phyloP scores from a whole-genome alignment of 2,888 invertebrate species.

The Gymnoscelis rufifasciata region DNA sequence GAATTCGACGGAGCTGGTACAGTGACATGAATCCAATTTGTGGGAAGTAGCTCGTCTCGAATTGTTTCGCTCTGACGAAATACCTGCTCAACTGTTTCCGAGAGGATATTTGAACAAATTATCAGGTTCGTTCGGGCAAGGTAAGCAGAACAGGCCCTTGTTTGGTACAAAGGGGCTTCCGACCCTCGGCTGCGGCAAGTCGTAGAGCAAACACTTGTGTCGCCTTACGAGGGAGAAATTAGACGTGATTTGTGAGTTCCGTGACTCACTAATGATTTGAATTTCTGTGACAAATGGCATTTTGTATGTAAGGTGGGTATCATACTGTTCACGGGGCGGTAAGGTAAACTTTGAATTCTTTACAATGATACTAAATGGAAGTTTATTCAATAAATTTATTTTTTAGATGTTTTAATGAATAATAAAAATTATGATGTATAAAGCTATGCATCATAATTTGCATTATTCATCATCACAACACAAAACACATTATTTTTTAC shows the following conservation, averaged over 20 bases:
- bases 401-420: no score
- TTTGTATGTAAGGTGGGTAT: constrained; percentile 6
- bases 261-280: constrained; percentile 28
- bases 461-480: no score
- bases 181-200: constrained; percentile 55
- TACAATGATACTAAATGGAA: no score
- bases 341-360: not conserved
- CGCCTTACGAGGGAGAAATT: constrained; percentile 39
- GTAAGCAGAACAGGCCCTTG: constrained; percentile 45
- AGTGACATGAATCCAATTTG: constrained; percentile 9
- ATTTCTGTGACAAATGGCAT: constrained; percentile 17
- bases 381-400: no score
- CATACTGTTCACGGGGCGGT: not conserved
- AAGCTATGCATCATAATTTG: no score
- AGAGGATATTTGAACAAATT: constrained; percentile 57
- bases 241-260: constrained; percentile 44
- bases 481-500: not conserved
- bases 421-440: no score
- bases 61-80: constrained; percentile 19
- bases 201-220: constrained; percentile 58
- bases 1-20: no score
- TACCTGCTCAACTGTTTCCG: constrained; percentile 27
- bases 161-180: constrained; percentile 49
- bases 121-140: constrained; percentile 48
- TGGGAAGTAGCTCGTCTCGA: constrained; percentile 11